Base-by-base conservation (phyloP, 2,797 vertebrate genomes). In the Phrynocephalus forsythii region DNA sequence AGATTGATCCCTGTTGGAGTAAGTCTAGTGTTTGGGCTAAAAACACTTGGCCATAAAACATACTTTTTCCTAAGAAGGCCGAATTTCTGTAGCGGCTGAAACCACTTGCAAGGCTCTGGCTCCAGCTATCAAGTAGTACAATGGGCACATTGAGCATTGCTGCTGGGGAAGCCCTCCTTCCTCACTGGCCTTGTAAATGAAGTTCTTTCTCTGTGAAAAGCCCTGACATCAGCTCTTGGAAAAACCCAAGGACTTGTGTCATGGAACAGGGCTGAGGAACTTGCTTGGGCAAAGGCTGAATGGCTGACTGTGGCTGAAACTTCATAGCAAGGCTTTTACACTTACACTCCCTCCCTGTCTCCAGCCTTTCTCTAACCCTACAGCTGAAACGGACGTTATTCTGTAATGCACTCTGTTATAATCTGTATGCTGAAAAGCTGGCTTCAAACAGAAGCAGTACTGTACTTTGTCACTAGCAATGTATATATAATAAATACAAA, bases 211-310 rank as follows among this genome's bases (percentile, higher is more conserved):
- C 95, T 94, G 78, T 93, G 88, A 95, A 97, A 97, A 96, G 90
- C 91, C 95, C 96, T 97, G 96, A 97, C 95, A 96, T 97, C 95
- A 97, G 96, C 96, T 95, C 94, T 93, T 96, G 95, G 96, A 96
- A 97, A 96, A 96, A 95, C 95, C 94, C 92, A 94, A 96, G 94
- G 94, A 93, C 96, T 95, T 95, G 94, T 95, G 94, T 97, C 95
- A 95, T 95, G 95, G 94, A 96, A 96, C 93, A 95, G 90, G 87
- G 92, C 93, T 92, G 92, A 94, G 93, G 91, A 94, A 85, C 94
- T 97, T 92, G 95, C 94, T 93, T 94, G 95, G 90, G 86, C 89
- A 87, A 93, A 91, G 93, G 79, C 89, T 95, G 94, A 95, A 95
- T 94, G 93, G 87, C 63, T 93, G 93, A 88, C 90, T 95, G 82